These are phyloP conservation scores for Tinamus guttatus DNA, from an alignment of 2,113 vertebrate genomes.

Conservation along the genomic window DNA sequence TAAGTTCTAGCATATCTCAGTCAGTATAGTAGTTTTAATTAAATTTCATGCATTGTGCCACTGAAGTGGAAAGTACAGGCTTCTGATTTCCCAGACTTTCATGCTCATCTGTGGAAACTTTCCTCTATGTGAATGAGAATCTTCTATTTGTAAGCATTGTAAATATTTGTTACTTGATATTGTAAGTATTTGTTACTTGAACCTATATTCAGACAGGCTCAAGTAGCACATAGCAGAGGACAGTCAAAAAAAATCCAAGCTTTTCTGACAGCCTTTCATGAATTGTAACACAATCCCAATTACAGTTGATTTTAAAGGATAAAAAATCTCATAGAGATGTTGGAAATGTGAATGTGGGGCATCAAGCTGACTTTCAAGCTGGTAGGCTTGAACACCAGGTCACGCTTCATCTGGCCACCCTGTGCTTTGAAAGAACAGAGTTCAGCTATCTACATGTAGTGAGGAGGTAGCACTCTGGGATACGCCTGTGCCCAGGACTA, in stretches of 20 bases:
- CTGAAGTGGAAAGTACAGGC: neutral
- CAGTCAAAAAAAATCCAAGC: neutral
- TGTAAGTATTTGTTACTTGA: too few relatives aligned
- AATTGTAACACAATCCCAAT: neutral
- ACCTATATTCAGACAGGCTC: neutral
- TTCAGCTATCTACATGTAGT: fast-evolving
- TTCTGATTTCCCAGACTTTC: neutral
- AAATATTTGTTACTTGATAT: too few relatives aligned
- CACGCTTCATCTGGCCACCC: fast-evolving
- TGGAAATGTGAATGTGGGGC: neutral
- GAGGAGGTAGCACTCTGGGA: fast-evolving
- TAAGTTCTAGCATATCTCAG: neutral
- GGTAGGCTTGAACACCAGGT: neutral
- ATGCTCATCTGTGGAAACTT: neutral
- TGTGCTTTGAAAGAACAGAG: neutral
- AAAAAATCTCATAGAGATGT: neutral
- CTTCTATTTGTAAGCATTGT: neutral
- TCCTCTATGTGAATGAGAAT: fast-evolving
- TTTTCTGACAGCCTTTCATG: neutral
- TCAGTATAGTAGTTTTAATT: neutral
- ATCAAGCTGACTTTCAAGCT: neutral
- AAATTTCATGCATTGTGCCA: neutral
- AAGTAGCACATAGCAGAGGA: neutral
- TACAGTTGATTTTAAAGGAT: neutral
- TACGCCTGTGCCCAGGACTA: neutral